These are phyloP conservation scores for Zonitis immaculata DNA, from an alignment of 2,888 invertebrate species.

Conservation along the genomic window DNA sequence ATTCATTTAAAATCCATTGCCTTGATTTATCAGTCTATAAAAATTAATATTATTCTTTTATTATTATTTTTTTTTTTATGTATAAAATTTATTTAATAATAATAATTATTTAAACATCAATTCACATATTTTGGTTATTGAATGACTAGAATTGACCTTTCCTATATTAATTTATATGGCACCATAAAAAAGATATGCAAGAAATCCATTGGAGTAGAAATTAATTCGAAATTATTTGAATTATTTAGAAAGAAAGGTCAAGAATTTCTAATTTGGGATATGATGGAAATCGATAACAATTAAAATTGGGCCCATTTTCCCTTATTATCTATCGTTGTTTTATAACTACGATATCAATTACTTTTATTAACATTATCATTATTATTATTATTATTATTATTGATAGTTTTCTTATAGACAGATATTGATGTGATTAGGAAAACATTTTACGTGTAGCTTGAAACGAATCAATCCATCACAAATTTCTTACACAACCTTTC, in stretches of 20 bases:
- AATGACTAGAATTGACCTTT: constrained; percentile 12
- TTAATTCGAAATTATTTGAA: neutral
- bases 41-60: constrained; percentile 5
- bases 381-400: neutral
- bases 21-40: constrained; percentile 26
- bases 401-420: neutral
- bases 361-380: too few species aligned
- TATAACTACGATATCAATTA: neutral
- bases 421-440: constrained; percentile 1
- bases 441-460: neutral
- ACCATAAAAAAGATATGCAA: neutral
- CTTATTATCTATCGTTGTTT: constrained; percentile 12
- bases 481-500: neutral
- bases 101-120: constrained; percentile 20
- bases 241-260: neutral
- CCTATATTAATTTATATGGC: neutral
- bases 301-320: constrained; percentile 8
- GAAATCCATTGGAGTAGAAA: neutral
- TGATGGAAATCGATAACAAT: constrained; percentile 4
- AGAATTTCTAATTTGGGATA: constrained; percentile 7
- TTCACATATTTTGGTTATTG: constrained; percentile 22
- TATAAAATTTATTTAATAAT: constrained; percentile 12
- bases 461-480: neutral
- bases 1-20: constrained; percentile 10
- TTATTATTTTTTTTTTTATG: too few species aligned